phyloP scores from a whole-genome alignment of 2,888 invertebrate genomes.

The Macropis europaea region DNA sequence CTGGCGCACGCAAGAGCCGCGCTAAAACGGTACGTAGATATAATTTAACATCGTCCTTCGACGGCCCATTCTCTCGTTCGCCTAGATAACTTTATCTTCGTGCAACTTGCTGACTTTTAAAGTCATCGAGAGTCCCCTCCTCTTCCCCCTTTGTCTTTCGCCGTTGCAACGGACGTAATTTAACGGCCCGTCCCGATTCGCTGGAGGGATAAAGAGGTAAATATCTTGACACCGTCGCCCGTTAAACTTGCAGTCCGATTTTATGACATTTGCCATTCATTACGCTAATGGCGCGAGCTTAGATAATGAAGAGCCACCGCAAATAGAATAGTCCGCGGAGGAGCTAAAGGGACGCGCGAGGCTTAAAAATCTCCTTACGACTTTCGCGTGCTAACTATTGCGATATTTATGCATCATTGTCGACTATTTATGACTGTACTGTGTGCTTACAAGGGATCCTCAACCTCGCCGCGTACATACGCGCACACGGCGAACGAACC shows the following conservation, averaged over 20 bases:
- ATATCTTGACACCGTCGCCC: slow-evolving; percentile 15
- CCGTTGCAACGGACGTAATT: slow-evolving; percentile 25
- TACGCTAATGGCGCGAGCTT: slow-evolving; percentile 29
- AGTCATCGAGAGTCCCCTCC: slow-evolving; percentile 15
- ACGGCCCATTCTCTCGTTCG: not conserved
- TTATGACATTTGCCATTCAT: slow-evolving; percentile 41
- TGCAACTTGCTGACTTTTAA: slow-evolving; percentile 23
- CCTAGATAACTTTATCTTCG: slow-evolving; percentile 37
- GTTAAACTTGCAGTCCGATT: slow-evolving; percentile 46
- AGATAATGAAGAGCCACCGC: slow-evolving; percentile 42
- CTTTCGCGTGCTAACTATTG: slow-evolving; percentile 43
- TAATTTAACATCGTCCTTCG: slow-evolving; percentile 6
- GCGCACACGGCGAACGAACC: no score
- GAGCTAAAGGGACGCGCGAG: not conserved
- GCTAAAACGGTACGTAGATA: not conserved
- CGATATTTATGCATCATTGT: slow-evolving; percentile 36
- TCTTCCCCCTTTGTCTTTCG: slow-evolving; percentile 8
- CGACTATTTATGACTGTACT: slow-evolving; percentile 27
- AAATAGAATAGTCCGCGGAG: not conserved
- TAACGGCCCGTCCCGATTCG: slow-evolving; percentile 4
- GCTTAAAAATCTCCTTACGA: slow-evolving; percentile 30
- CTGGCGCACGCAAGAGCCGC: not conserved
- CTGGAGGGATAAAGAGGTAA: slow-evolving; percentile 28
- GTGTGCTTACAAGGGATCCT: no score
- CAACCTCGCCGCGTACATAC: no score